Base-by-base conservation (phyloP, 2,113 vertebrate species). In the Serinus canaria region DNA sequence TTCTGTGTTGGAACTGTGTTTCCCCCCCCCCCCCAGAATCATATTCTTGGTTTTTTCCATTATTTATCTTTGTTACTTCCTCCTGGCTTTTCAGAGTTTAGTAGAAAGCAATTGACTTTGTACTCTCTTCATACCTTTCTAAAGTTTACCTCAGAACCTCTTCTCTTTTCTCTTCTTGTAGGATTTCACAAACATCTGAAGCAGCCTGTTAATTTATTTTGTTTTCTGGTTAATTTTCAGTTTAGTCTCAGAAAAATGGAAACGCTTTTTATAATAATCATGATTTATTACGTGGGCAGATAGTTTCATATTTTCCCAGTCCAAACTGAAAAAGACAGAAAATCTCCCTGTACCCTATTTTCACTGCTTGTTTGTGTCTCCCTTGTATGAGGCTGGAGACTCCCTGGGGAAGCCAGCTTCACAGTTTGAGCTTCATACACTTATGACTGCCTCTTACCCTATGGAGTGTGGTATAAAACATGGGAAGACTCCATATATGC, bases 361-460 rank as follows among this genome's bases (percentile, higher is more conserved):
- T 94, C 28, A n/a, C 63, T 41, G 52, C 46, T 94, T 95, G 75
- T 93, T 95, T 95, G 39, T 80, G 55, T 56, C 55, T 95, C 59
- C 50, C 28, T 80, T 81, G 79, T 59, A 90, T 47, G 35, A 67
- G 46, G 24, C 23, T 93, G 72, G 75, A 86, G 72, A 64, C n/a
- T 94, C 94, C 94, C 93, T 21, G 6, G 94, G 93, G 93, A 95
- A 85, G 20, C 28, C 49, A 44, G 35, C 83, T 93, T 95, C 93
- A 72, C 85, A 73, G 60, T 94, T 86, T 70, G 60, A 96, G 79
- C 79, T 83, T 64, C 52, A 41, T 23, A 80, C 60, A 46, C 94
- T 88, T 92, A 70, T 53, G 83, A 64, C 72, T 97, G 82, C 52
- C 85, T 96, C 67, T 97, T 94, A 89, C 60, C 79, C 76, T 92